Evolutionary conservation across 2,113 vertebrate species (phyloP).

Genomic region (Caranx ignobilis): DNA sequence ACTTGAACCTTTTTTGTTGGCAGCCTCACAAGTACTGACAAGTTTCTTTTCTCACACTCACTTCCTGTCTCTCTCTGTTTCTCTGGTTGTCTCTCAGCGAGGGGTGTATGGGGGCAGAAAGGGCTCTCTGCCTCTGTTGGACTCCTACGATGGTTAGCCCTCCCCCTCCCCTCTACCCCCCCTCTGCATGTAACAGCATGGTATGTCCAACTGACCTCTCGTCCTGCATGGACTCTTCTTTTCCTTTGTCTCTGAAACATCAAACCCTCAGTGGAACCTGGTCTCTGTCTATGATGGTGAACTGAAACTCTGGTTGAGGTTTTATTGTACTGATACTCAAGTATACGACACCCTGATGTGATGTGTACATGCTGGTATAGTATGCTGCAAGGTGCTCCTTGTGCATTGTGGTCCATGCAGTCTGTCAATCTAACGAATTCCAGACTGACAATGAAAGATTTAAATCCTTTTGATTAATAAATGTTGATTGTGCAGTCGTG

Average conservation of each 20-base stretch:
- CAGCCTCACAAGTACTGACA: conserved; percentile 54
- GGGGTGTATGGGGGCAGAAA: conserved; percentile 85
- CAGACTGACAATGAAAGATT: not conserved
- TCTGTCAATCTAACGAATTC: conserved; percentile 24
- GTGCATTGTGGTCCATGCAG: conserved; percentile 29
- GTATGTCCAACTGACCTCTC: conserved; percentile 83
- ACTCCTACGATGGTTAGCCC: conserved; percentile 89
- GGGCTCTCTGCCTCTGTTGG: conserved; percentile 86
- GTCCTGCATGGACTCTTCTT: conserved; percentile 80
- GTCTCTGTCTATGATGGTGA: conserved; percentile 27
- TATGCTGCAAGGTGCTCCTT: conserved; percentile 55
- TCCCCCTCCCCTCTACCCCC: conserved; percentile 71
- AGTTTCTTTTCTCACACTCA: conserved; percentile 56
- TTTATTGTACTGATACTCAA: conserved; percentile 16
- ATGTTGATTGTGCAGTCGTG: conserved; percentile 16
- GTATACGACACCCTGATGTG: conserved; percentile 26
- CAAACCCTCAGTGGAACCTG: conserved; percentile 39
- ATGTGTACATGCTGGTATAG: conserved; percentile 62
- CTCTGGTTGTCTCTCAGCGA: conserved; percentile 82
- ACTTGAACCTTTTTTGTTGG: conserved; percentile 40
- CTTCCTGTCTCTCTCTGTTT: conserved; percentile 58
- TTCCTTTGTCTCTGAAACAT: conserved; percentile 41
- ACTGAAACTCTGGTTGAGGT: conserved; percentile 36
- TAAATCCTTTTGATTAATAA: not conserved
- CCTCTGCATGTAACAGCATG: conserved; percentile 88